Evolutionary conservation across 2,113 vertebrate genomes (phyloP).

Genomic region (Halichoerus grypus): DNA sequence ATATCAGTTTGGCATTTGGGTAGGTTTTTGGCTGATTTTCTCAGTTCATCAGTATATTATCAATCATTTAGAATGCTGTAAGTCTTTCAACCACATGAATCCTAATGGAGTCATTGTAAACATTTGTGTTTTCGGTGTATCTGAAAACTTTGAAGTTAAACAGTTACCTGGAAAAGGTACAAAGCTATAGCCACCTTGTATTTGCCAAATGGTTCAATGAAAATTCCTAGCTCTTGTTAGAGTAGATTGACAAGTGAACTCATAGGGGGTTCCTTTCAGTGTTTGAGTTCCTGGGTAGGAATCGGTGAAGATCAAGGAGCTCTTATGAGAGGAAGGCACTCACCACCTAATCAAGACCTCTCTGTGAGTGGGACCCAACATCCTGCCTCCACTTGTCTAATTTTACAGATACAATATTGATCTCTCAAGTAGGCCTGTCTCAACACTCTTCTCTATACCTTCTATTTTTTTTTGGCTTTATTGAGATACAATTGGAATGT

Average conservation of each 20-base stretch:
- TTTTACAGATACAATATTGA: background rate
- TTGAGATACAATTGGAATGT: background rate
- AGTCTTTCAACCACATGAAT: background rate
- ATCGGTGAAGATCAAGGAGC: background rate
- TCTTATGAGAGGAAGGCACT: background rate
- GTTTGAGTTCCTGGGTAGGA: background rate
- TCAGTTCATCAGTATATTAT: background rate
- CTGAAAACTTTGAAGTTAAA: background rate
- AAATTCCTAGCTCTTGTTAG: background rate
- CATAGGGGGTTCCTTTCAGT: background rate
- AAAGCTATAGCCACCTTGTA: background rate
- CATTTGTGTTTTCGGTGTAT: background rate
- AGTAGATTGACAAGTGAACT: background rate
- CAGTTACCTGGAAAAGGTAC: background rate
- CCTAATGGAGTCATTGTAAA: background rate
- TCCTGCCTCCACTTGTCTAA: background rate
- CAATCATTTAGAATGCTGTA: background rate
- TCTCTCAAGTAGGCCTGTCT: background rate
- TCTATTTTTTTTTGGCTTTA: background rate
- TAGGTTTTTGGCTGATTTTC: background rate
- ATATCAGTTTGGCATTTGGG: background rate
- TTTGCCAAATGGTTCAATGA: background rate
- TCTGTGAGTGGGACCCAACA: background rate
- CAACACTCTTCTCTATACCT: background rate
- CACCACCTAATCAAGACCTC: background rate